A percentile compares a stretch with the other conserved stretches of the same genome.
Conservation (phyloP, 2,888 invertebrate species). For the Helicoverpa assulta region DNA sequence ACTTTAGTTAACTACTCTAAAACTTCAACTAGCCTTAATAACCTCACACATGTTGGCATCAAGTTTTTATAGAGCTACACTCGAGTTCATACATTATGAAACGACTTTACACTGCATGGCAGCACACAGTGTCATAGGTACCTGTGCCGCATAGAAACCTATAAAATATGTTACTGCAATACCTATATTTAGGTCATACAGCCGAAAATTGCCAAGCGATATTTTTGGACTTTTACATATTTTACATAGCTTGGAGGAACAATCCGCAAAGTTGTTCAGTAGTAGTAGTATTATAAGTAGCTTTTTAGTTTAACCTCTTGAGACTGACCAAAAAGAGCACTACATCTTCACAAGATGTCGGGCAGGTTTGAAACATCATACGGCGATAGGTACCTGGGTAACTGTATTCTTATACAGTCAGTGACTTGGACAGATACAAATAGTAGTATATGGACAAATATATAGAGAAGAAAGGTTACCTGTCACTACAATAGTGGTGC, state of each 20-base stretch:
- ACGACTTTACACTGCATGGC: constrained; percentile 21
- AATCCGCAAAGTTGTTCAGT: too few relatives aligned
- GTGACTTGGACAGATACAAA: too few relatives aligned
- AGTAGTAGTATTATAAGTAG: too few relatives aligned
- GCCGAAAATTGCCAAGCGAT: constrained; percentile 2
- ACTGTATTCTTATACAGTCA: too few relatives aligned
- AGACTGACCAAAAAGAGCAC: too few relatives aligned
- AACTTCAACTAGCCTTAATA: not conserved
- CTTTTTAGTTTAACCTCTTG: too few relatives aligned
- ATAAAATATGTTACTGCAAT: constrained; percentile 36
- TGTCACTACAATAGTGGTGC: constrained; percentile 88
- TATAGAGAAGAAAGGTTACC: constrained; percentile 63
- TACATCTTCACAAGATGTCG: too few relatives aligned
- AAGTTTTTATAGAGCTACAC: constrained; percentile 10
- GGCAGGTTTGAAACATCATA: too few relatives aligned
- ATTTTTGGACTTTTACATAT: not conserved
- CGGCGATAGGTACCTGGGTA: too few relatives aligned
- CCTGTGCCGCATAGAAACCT: constrained; percentile 23
- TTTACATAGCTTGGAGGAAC: not conserved
- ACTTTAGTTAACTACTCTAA: not conserved
- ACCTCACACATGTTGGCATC: constrained; percentile 8
- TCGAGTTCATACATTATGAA: constrained; percentile 37
- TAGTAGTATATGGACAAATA: not conserved
- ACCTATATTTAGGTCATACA: constrained; percentile 34
- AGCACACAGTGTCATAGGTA: constrained; percentile 28